Evolutionary conservation across 1,140 invertebrate genomes (phyloP).

Genomic region (Paralvinella palmiformis): DNA sequence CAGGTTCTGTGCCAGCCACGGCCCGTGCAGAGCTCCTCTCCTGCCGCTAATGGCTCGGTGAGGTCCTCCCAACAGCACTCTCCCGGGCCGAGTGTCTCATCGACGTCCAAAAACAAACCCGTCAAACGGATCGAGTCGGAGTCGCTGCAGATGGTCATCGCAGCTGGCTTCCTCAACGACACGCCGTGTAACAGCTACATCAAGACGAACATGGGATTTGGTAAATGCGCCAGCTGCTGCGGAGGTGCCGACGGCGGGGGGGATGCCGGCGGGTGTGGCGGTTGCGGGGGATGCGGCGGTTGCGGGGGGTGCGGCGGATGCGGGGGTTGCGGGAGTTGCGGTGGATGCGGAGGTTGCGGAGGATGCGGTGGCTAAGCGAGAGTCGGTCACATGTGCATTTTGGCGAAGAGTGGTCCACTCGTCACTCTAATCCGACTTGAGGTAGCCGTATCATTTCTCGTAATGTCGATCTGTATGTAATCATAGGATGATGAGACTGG

Average conservation of each 20-base stretch:
- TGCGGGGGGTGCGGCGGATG: slow-evolving; percentile 50
- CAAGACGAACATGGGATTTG: slow-evolving; percentile 8
- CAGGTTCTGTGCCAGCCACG: slow-evolving; percentile 43
- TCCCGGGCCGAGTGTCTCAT: too few species aligned
- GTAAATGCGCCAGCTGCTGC: slow-evolving; percentile 1
- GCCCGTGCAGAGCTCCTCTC: slow-evolving; percentile 22
- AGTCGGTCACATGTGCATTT: too few species aligned
- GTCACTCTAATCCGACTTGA: too few species aligned
- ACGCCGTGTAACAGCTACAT: slow-evolving; percentile 42
- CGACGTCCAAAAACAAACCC: slow-evolving; percentile 24
- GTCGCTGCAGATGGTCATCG: slow-evolving; percentile 35
- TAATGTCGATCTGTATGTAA: too few species aligned
- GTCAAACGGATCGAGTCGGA: slow-evolving; percentile 29
- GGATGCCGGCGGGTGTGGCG: slow-evolving; percentile 19
- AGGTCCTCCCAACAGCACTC: too few species aligned
- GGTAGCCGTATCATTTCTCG: too few species aligned
- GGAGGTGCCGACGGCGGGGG: not conserved
- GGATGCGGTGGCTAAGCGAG: slow-evolving; percentile 5
- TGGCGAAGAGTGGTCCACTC: too few species aligned
- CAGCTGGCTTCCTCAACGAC: slow-evolving; percentile 34
- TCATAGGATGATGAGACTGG: too few species aligned
- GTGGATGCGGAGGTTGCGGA: slow-evolving; percentile 6
- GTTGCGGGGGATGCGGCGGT: slow-evolving; percentile 13
- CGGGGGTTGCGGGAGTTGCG: slow-evolving; percentile 47
- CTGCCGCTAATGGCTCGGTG: not conserved